phyloP scores from a whole-genome alignment of 2,888 invertebrate species.

The Nomada flava region DNA sequence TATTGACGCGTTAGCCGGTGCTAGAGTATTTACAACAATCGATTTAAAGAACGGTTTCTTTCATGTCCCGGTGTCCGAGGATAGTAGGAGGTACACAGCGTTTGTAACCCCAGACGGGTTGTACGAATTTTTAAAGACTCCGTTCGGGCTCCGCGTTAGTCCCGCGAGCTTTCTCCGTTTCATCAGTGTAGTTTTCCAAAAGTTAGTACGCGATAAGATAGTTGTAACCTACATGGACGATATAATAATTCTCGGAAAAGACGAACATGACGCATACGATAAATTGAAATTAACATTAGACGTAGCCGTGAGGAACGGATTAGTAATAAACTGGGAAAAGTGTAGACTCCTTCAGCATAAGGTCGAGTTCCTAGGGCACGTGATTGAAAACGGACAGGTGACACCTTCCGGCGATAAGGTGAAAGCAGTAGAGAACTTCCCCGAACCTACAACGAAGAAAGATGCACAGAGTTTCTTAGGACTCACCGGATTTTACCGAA shows the following conservation, averaged over 20 bases:
- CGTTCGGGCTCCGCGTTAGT: conserved; percentile 50
- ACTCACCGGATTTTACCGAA: conserved; percentile 14
- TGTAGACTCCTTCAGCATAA: conserved; percentile 53
- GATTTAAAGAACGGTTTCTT: conserved; percentile 38
- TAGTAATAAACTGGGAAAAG: conserved; percentile 63
- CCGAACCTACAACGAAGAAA: conserved; percentile 64
- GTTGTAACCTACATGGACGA: conserved; percentile 29
- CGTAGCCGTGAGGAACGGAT: neutral
- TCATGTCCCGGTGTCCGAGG: conserved; percentile 25
- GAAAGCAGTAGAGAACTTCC: conserved; percentile 70
- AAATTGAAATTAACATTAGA: neutral
- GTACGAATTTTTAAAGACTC: conserved; percentile 43
- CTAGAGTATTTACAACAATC: conserved; percentile 19
- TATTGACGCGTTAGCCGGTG: conserved; percentile 34
- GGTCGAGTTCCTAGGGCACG: conserved; percentile 69
- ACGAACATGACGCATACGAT: neutral
- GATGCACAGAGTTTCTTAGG: conserved; percentile 22
- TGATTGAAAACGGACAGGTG: conserved; percentile 71
- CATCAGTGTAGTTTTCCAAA: conserved; percentile 49
- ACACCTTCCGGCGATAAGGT: conserved; percentile 67
- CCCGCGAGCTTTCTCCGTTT: conserved; percentile 52
- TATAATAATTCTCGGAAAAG: conserved; percentile 5
- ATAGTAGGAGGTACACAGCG: conserved; percentile 25
- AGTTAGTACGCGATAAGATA: neutral
- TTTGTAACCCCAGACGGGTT: conserved; percentile 22